These are phyloP conservation scores for Microcebus tavaratra DNA, from an alignment of 2,113 vertebrate genomes.

Conservation along the genomic window DNA sequence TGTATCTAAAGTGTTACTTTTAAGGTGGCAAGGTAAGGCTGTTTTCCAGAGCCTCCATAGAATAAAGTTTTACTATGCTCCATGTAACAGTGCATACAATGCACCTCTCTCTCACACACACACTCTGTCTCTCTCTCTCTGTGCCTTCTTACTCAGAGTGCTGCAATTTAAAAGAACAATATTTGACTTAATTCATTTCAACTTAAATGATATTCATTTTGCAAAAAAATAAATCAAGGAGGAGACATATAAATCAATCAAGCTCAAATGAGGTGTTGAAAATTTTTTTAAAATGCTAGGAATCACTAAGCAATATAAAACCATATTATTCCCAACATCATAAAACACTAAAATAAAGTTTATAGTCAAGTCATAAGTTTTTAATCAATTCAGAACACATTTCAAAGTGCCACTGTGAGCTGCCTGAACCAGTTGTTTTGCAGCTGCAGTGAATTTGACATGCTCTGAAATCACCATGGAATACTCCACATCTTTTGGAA, in stretches of 20 bases:
- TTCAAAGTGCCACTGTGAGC: background rate
- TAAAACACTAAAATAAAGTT: background rate
- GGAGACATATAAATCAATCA: background rate
- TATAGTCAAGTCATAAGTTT: slow-evolving; percentile 16
- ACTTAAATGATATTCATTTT: background rate
- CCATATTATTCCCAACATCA: background rate
- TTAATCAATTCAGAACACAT: background rate
- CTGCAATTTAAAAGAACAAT: background rate
- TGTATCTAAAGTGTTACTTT: background rate
- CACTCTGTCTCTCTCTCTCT: background rate
- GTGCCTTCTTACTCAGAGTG: background rate
- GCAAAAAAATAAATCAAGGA: background rate
- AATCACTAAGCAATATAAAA: background rate
- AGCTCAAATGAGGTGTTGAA: background rate
- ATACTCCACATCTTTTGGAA: background rate
- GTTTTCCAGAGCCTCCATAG: background rate
- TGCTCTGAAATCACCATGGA: background rate
- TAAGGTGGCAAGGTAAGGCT: background rate
- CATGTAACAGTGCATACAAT: background rate
- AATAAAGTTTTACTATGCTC: background rate
- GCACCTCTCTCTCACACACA: background rate
- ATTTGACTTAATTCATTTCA: background rate
- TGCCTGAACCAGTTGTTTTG: slow-evolving; percentile 34
- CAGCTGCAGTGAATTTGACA: slow-evolving; percentile 39
- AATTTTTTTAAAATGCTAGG: background rate